Evolutionary conservation across 2,888 invertebrate species (phyloP), one percentile per base, ranked within the genome.

Genomic region (Amphipyra tragopoginis): DNA sequence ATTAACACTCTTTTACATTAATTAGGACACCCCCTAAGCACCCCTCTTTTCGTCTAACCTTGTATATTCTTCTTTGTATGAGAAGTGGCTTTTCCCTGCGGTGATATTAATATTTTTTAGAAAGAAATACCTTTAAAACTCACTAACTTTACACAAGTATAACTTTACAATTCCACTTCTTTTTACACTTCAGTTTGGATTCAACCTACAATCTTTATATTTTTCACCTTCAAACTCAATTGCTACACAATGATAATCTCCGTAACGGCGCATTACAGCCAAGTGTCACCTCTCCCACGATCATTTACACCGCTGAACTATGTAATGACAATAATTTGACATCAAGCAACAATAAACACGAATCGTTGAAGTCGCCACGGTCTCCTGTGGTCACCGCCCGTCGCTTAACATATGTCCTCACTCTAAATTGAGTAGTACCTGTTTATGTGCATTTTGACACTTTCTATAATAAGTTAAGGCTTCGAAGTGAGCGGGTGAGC

Each of bases 351-450:
- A 79, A 81, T 86, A 84, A 85, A 84, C 80, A 80, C 72, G 66
- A 75, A 74, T 74, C 79, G 77, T 80, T 65, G 70, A 80, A 85
- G 85, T 80, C 10, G 7, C 10, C 33, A 72, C 73, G 84, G 78
- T 82, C 81, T 81, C 89, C 86, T 81, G 87, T 62, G 77, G 85
- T 77, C 81, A 78, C 79, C 88, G 75, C 88, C 87, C 79, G 86
- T 77, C 65, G 87, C 55, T 76, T 69, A 65, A 58, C 51, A 64
- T 65, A 57, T 67, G 67, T 72, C 73, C 59, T 57, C 64, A 60
- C 72, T 58, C 29, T 47, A 60, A 72, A 76, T 81, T 77, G 75
- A 80, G 70, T 70, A 71, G 74, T 80, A 72, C 69, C 59, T 66
- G 70, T 79, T 81, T 79, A 73, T 71, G 71, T 72, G 60, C 66